These are phyloP conservation scores for Podarcis lilfordi DNA, from an alignment of 2,797 vertebrate species.

Conservation along the genomic window DNA sequence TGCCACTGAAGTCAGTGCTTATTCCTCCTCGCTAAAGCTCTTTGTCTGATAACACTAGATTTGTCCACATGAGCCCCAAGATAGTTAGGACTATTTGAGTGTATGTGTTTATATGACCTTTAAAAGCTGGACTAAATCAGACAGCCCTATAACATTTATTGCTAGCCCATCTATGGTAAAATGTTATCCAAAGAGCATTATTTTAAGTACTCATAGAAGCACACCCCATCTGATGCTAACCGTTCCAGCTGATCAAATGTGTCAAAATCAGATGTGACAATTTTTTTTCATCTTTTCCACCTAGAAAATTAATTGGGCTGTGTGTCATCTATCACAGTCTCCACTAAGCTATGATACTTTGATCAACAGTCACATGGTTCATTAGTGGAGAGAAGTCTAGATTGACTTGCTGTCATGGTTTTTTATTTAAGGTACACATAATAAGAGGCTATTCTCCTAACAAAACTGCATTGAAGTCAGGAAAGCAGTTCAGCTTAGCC, in stretches of 20 bases:
- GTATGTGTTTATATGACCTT: not conserved
- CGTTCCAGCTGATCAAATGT: not conserved
- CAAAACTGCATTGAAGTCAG: slow-evolving; percentile 34
- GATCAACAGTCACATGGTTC: slow-evolving; percentile 1
- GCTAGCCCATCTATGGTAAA: not conserved
- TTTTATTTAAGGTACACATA: slow-evolving; percentile 31
- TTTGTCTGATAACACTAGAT: not conserved
- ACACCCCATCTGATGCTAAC: slow-evolving; percentile 3
- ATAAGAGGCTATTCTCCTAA: slow-evolving; percentile 26
- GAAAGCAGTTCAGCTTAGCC: slow-evolving; percentile 37
- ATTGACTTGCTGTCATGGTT: slow-evolving; percentile 20
- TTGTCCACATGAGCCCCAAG: not conserved
- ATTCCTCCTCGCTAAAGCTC: not conserved
- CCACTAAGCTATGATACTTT: slow-evolving; percentile 14
- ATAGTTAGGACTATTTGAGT: not conserved
- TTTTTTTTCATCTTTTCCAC: not conserved
- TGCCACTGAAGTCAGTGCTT: not conserved
- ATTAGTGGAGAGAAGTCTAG: slow-evolving; percentile 28
- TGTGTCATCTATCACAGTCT: slow-evolving; percentile 19
- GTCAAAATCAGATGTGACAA: not conserved
- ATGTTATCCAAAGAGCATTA: not conserved
- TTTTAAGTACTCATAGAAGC: slow-evolving; percentile 1
- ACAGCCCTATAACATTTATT: not conserved
- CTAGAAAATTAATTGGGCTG: slow-evolving; percentile 30
- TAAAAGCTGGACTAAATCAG: not conserved